phyloP scores from a whole-genome alignment of 1,140 invertebrate species.

The Aphelenchoides avenae region DNA sequence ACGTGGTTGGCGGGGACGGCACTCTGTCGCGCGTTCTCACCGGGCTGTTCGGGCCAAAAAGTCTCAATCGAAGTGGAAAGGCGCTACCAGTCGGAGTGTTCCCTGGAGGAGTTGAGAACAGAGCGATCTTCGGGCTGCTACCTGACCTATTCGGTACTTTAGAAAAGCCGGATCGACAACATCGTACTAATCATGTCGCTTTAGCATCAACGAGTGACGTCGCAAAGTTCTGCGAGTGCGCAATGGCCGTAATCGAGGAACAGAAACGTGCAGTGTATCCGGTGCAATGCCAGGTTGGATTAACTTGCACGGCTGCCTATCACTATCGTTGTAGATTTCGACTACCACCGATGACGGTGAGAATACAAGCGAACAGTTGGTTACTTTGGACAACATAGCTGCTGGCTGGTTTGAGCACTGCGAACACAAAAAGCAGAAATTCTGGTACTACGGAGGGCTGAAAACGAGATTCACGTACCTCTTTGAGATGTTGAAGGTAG shows the following conservation, averaged over 20 bases:
- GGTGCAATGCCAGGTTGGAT: conserved; percentile 21
- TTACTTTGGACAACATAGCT: conserved; percentile 13
- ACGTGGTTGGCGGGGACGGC: conserved; percentile 35
- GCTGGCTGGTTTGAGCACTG: conserved; percentile 40
- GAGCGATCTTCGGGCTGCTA: not conserved
- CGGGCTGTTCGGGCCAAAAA: conserved; percentile 17
- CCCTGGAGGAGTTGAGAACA: conserved; percentile 29
- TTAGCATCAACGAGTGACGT: conserved; percentile 16
- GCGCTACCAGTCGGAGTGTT: conserved; percentile 29
- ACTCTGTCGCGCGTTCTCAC: conserved; percentile 21
- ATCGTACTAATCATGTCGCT: conserved; percentile 7
- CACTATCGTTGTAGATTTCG: not conserved
- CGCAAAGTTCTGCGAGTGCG: conserved; percentile 28
- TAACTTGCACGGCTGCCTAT: not conserved
- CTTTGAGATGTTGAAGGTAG: conserved; percentile 40
- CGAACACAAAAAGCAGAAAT: conserved; percentile 32
- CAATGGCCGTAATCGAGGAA: conserved; percentile 37
- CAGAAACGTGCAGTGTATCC: conserved; percentile 13
- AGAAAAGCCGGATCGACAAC: not conserved
- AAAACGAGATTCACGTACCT: conserved; percentile 18
- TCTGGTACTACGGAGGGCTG: conserved; percentile 34
- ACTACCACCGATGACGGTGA: too few species aligned
- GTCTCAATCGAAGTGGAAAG: not conserved
- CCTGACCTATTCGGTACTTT: conserved; percentile 21
- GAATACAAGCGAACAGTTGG: not conserved